phyloP scores from a whole-genome alignment of 2,113 vertebrate genomes.

The Pionites leucogaster region DNA sequence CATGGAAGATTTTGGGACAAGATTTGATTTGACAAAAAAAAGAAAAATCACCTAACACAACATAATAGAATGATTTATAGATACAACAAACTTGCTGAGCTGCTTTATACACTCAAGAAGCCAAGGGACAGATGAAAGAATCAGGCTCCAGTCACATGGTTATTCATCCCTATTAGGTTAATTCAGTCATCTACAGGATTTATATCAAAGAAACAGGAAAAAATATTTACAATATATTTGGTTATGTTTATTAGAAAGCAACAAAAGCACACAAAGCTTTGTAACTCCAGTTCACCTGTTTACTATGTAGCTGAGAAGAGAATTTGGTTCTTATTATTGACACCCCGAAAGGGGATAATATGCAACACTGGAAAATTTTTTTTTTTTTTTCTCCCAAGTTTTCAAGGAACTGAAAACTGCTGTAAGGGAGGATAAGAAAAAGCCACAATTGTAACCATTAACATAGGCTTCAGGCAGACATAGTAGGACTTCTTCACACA shows the following conservation, averaged over 20 bases:
- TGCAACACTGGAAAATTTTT: background rate
- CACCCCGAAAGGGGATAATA: background rate
- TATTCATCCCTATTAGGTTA: background rate
- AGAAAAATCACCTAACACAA: background rate
- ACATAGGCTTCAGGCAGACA: background rate
- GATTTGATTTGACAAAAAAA: fast-evolving
- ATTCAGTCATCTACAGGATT: background rate
- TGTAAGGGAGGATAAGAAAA: background rate
- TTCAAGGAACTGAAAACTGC: background rate
- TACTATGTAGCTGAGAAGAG: background rate
- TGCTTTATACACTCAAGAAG: background rate
- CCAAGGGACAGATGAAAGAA: background rate
- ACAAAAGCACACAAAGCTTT: background rate
- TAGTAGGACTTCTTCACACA: background rate
- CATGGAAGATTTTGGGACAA: background rate
- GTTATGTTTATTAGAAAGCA: background rate
- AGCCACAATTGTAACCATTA: background rate
- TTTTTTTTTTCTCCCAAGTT: background rate
- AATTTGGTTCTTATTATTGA: background rate
- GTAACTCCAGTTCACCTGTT: background rate
- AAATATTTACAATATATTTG: background rate
- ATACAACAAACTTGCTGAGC: background rate
- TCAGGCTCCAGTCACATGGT: background rate
- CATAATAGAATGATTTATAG: background rate
- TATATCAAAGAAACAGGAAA: background rate